A percentile compares a stretch with the other conserved stretches of the same genome.
Evolutionary conservation across 2,888 invertebrate species (phyloP).

Genomic region (Strigamia crassipes): DNA sequence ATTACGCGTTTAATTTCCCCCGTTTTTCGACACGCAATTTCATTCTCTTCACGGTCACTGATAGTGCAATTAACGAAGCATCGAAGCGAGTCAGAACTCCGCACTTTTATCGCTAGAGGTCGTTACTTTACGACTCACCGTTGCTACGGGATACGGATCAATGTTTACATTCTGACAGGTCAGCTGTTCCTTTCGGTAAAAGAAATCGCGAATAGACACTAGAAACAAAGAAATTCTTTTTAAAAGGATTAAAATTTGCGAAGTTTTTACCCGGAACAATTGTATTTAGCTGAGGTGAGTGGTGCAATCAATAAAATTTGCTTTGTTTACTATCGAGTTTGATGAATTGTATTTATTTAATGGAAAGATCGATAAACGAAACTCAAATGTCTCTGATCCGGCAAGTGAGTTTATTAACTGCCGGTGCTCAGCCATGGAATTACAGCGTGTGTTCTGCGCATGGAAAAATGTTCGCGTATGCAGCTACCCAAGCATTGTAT

Average conservation of each 20-base stretch:
- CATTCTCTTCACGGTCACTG: neutral
- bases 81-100: neutral
- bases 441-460: slow-evolving; percentile 58
- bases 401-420: slow-evolving; percentile 59
- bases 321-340: too few relatives aligned
- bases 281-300: too few relatives aligned
- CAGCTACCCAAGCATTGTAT: slow-evolving; percentile 61
- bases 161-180: slow-evolving; percentile 16
- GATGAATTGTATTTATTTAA: too few relatives aligned
- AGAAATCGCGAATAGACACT: neutral
- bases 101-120: neutral
- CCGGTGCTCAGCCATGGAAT: slow-evolving; percentile 62
- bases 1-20: too few relatives aligned
- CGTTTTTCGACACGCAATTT: neutral
- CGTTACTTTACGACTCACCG: neutral
- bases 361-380: too few relatives aligned
- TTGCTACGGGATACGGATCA: neutral
- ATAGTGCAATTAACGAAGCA: neutral
- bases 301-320: too few relatives aligned
- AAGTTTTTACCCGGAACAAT: too few relatives aligned
- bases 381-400: slow-evolving; percentile 51
- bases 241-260: neutral
- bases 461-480: slow-evolving; percentile 59
- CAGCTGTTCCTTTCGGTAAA: neutral
- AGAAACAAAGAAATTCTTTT: too few relatives aligned